Evolutionary conservation across 2,797 vertebrate genomes (phyloP).

Genomic region (Chelmon rostratus): DNA sequence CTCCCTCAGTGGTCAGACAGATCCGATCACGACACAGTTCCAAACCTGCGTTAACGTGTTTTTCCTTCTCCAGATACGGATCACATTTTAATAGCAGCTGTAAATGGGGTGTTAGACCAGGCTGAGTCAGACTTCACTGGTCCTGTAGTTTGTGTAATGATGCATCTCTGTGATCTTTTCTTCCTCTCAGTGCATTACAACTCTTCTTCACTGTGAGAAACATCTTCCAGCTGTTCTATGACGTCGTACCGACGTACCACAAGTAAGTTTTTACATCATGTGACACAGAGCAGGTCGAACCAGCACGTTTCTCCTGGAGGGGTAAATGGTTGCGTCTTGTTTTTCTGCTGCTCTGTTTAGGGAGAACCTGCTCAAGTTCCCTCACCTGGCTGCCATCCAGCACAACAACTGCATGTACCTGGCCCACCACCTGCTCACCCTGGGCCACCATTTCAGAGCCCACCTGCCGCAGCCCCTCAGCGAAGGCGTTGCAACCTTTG

Average conservation of each 20-base stretch:
- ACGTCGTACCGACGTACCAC: conserved; percentile 98
- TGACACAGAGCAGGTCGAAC: fast-evolving
- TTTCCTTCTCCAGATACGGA: too few relatives aligned
- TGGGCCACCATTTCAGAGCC: conserved; percentile 94
- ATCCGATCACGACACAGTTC: too few relatives aligned
- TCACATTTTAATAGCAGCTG: too few relatives aligned
- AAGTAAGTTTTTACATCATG: conserved; percentile 84
- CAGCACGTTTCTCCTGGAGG: background rate
- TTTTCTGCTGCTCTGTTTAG: conserved; percentile 73
- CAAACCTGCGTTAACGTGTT: too few relatives aligned
- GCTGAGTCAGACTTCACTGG: too few relatives aligned
- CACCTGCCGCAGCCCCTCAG: conserved; percentile 86
- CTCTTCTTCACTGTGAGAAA: conserved; percentile 96
- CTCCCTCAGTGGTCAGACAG: too few relatives aligned
- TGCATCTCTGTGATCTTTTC: too few relatives aligned
- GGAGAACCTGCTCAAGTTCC: conserved; percentile 95
- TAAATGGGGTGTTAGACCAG: too few relatives aligned
- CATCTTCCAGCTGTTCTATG: conserved; percentile 96
- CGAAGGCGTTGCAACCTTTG: conserved; percentile 90
- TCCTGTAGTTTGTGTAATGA: too few relatives aligned
- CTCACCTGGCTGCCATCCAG: conserved; percentile 96
- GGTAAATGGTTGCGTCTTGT: background rate
- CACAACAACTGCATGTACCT: conserved; percentile 99
- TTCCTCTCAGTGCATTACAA: conserved; percentile 88
- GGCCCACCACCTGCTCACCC: conserved; percentile 94